Evolutionary conservation across 92 coral and sea anemone species (phyloP).

Genomic region (Epizoanthus rinbou): DNA sequence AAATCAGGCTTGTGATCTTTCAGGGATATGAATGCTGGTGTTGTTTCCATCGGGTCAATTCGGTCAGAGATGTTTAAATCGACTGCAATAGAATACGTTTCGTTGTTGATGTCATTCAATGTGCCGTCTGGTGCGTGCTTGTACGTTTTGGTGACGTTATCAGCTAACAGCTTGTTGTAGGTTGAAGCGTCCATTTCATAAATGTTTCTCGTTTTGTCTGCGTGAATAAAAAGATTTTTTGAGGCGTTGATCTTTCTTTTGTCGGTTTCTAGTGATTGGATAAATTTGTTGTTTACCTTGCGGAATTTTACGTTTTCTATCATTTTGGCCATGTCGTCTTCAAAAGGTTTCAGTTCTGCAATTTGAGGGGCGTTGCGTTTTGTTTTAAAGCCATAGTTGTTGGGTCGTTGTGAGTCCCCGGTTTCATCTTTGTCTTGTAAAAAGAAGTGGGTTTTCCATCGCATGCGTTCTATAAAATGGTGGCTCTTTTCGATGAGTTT

Average conservation of each 20-base stretch:
- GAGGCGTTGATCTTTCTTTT: background rate
- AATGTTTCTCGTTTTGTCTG: constrained; percentile 17
- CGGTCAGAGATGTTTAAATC: constrained; percentile 24
- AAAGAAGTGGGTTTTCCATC: constrained; percentile 39
- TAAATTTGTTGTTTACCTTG: constrained; percentile 9
- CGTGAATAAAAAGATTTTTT: background rate
- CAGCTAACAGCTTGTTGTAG: constrained; percentile 1
- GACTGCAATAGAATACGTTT: constrained; percentile 7
- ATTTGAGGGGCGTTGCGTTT: constrained; percentile 38
- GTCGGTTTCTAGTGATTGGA: constrained; percentile 1
- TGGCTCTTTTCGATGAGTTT: constrained; percentile 35
- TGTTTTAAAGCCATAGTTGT: constrained; percentile 17
- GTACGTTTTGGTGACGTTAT: constrained; percentile 26
- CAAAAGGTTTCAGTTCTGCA: constrained; percentile 23
- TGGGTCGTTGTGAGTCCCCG: constrained; percentile 13
- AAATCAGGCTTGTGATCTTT: constrained; percentile 34
- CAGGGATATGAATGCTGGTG: constrained; percentile 37
- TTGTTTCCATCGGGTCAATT: constrained; percentile 12
- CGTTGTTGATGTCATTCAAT: background rate
- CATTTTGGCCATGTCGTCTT: constrained; percentile 34
- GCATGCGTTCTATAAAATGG: constrained; percentile 33
- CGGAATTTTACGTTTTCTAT: constrained; percentile 24
- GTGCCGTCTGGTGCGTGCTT: constrained; percentile 5
- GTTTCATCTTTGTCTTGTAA: constrained; percentile 40
- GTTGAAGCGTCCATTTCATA: constrained; percentile 24